A percentile compares a stretch with the other conserved stretches of the same genome.
Evolutionary conservation across 2,113 vertebrate genomes (phyloP).

Genomic region (Himantopus leucocephalus): DNA sequence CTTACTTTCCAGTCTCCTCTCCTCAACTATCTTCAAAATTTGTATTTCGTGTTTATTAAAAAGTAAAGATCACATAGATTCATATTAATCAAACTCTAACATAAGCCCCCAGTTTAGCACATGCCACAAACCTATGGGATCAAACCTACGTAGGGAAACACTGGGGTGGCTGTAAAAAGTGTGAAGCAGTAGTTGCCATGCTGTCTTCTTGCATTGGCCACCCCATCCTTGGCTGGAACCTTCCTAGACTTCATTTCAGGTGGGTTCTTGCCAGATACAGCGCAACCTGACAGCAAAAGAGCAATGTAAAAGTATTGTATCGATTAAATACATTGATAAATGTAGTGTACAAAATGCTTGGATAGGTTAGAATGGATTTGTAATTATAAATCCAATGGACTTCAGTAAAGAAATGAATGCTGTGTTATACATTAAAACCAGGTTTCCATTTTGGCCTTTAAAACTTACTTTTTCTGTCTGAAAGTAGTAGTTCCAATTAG

Average conservation of each 20-base stretch:
- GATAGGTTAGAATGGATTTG: background rate
- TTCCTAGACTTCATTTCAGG: background rate
- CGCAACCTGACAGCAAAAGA: background rate
- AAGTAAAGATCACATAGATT: background rate
- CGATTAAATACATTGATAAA: background rate
- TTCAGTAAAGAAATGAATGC: background rate
- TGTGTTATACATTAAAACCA: background rate
- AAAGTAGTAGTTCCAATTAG: conserved; percentile 29
- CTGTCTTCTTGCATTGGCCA: background rate
- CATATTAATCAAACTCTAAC: background rate
- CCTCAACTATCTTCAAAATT: background rate
- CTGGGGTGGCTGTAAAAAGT: background rate
- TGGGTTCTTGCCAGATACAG: background rate
- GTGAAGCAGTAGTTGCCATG: accelerated
- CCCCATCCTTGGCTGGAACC: background rate
- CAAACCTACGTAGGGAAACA: background rate
- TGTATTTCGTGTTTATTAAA: background rate
- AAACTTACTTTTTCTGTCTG: background rate
- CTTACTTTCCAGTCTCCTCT: background rate
- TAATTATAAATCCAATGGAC: background rate
- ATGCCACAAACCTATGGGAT: background rate
- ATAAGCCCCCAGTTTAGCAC: background rate
- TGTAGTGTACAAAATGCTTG: background rate
- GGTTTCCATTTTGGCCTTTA: background rate
- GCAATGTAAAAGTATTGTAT: background rate